Base-by-base conservation (phyloP, 2,113 vertebrate genomes). In the Arizona elegans region DNA sequence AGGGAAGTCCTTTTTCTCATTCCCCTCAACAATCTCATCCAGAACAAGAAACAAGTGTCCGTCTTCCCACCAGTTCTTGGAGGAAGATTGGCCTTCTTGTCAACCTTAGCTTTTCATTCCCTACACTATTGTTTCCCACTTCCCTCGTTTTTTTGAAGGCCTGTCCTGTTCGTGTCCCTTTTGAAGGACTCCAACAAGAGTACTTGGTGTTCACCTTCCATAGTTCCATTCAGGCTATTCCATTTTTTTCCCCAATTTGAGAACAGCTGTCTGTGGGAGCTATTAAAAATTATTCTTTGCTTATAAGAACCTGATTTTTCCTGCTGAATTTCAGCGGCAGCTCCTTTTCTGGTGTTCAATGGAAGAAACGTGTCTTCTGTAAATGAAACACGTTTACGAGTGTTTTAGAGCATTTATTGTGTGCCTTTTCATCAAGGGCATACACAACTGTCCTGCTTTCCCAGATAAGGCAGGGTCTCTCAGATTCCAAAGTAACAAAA, bases 391-490 rank as follows among this genome's bases (percentile, higher is more conserved):
- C 43, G 81, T 90, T 95, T 96, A 95, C 91, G 94, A 93, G 92
- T 93, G 92, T 92, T 95, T 94, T 92, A 95, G 93, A 93, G 90
- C 91, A 96, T 95, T 86, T 91, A 93, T 54, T 93, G 86, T 23
- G 90, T 81, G 94, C 24, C 90, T 92, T 96, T 96, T 93, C 93
- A 92, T 89, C 91, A 62, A 95, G 91, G 89, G 93, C 96, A 95
- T 96, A 29, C 91, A 90, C 93, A 89, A 89, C 52, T 94, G 55
- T 29, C 94, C 86, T 95, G 86, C 88, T 95, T 94, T 92, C 5
- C 0, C 87, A 93, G 89, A 93, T 91, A 94, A 89, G 33, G 24
- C 90, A 90, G 94, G 59, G 33, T 95, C 95, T 93, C 95, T 94
- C 92, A 38, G n/a, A 92, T 92, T 91, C 92, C 86, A 94, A 87